Evolutionary conservation across 2,797 vertebrate species (phyloP), one percentile per base, ranked within the genome.

Genomic region (Cynopterus sphinx): DNA sequence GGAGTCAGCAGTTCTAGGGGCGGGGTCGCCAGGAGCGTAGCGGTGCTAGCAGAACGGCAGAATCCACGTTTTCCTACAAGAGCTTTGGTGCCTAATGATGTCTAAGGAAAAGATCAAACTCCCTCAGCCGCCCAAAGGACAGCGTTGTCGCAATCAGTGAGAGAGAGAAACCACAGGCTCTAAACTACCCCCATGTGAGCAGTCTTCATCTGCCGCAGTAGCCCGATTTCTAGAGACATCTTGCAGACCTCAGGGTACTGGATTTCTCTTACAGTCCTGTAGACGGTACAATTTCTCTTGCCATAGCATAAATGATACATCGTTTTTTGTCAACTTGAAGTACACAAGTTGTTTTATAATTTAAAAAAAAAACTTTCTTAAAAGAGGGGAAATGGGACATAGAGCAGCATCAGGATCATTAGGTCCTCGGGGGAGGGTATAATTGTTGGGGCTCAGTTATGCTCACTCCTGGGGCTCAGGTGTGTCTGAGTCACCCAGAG

Each of bases 61-160:
- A 21, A 16, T 12, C 26, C 21, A 3, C 0, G 13, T 16, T 15
- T 12, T 49, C 26, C 57, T 9, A 5, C 3, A 28, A 87, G 22
- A 43, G 41, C 22, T 59, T n/a, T 24, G 22, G 39, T 2, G 41
- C 13, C 75, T 51, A 6, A 28, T 0, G 28, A 3, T 22, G 13
- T 10, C 59, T 51, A 8, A 15, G 51, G 39, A 51, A 46, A 90
- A 39, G 3, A 17, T 3, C 49, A 19, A 33, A 59, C 10, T 28
- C 74, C 59, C 49, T 46, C 16, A 1, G 67, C 12, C 0, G 0
- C 12, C 9, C 2, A 0, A 10, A 71, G 68, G 75, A 6, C 67
- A 8, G 51, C 24, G 26, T 41, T 9, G 41, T 1, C 33, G 59
- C 59, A 67, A 10, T 8, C 73, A 41, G 51, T 33, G 17, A 31